Evolutionary conservation across 2,113 vertebrate genomes (phyloP).

Genomic region (Prietella phreatophila): DNA sequence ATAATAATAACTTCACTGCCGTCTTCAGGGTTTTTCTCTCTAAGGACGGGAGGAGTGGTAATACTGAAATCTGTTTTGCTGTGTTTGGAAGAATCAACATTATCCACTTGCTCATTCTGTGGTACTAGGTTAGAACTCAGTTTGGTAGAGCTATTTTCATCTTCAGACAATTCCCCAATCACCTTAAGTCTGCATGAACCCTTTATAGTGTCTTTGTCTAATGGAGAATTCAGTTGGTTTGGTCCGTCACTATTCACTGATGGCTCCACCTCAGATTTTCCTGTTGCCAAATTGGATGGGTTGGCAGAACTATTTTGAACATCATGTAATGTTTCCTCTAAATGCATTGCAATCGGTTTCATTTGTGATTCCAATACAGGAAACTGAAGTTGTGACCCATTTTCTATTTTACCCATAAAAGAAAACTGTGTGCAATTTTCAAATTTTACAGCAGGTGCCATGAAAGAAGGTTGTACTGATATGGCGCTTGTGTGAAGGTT

Average conservation of each 20-base stretch:
- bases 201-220: not conserved
- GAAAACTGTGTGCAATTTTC: not conserved
- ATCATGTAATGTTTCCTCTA: not conserved
- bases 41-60: constrained; percentile 52
- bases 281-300: not conserved
- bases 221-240: not conserved
- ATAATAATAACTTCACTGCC: constrained; percentile 69
- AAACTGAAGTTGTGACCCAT: not conserved
- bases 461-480: not conserved
- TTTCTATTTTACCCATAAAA: not conserved
- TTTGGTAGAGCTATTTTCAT: not conserved
- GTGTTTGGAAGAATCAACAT: constrained; percentile 38
- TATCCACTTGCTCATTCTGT: constrained; percentile 38
- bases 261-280: not conserved
- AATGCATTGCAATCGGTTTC: not conserved
- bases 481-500: not conserved
- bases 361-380: not conserved
- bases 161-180: not conserved
- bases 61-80: not conserved
- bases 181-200: not conserved
- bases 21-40: constrained; percentile 70
- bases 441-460: not conserved
- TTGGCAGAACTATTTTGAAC: not conserved
- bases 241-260: not conserved
- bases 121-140: not conserved